Evolutionary conservation across 2,113 vertebrate species (phyloP).

Genomic region (Trichomycterus rosablanca): DNA sequence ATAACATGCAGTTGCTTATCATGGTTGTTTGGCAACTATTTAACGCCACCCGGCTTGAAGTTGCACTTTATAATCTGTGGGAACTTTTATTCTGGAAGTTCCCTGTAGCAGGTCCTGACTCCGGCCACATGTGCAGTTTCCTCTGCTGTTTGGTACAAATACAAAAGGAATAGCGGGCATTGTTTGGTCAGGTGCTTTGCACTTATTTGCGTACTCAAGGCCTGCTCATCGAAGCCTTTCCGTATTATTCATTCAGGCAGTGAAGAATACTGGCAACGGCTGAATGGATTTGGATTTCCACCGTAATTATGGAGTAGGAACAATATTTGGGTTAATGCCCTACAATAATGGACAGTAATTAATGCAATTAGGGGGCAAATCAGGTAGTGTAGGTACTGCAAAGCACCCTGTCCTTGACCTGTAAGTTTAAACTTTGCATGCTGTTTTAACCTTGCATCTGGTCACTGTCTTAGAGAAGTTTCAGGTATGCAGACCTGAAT

Average conservation of each 20-base stretch:
- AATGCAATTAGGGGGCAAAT: too few relatives aligned
- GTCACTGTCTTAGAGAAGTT: too few relatives aligned
- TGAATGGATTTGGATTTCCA: constrained; percentile 15
- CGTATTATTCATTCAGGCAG: constrained; percentile 12
- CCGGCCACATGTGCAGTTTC: constrained; percentile 10
- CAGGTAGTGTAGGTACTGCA: too few relatives aligned
- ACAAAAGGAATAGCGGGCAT: constrained; percentile 26
- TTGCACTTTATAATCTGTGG: constrained; percentile 21
- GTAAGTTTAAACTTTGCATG: too few relatives aligned
- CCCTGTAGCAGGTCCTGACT: background rate
- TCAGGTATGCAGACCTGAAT: too few relatives aligned
- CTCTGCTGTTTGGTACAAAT: constrained; percentile 11
- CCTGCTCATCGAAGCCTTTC: constrained; percentile 7
- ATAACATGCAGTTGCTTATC: background rate
- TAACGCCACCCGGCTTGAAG: background rate
- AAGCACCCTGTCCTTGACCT: too few relatives aligned
- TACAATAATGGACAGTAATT: background rate
- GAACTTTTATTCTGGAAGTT: constrained; percentile 28
- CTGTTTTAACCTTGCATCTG: too few relatives aligned
- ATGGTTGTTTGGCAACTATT: constrained; percentile 9
- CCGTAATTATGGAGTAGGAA: constrained; percentile 23
- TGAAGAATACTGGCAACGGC: constrained; percentile 30
- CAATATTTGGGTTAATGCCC: constrained; percentile 13
- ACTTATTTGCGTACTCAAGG: constrained; percentile 25
- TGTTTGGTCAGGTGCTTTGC: constrained; percentile 37